Conservation (phyloP, 1,140 invertebrate genomes). For the Dolichoris vasculosae region DNA sequence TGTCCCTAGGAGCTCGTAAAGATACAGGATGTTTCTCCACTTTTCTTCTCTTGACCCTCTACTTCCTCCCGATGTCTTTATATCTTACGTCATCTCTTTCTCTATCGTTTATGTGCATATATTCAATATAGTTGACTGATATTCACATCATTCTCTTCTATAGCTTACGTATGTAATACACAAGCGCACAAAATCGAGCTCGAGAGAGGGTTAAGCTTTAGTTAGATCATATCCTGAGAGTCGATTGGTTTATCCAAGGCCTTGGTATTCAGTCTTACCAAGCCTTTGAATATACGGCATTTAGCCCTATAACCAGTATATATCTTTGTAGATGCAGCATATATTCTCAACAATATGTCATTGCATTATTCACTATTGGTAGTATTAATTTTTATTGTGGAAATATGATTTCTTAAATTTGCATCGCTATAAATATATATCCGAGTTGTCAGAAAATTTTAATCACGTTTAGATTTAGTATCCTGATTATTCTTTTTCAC, state of each 20-base stretch:
- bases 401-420: no score
- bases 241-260: conserved; percentile 30
- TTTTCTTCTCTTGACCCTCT: conserved; percentile 31
- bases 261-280: conserved; percentile 24
- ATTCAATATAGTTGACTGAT: not conserved
- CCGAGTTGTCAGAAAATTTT: no score
- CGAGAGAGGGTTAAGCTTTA: not conserved
- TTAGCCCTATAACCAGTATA: not conserved
- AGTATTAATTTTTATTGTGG: not conserved
- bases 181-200: conserved; percentile 3
- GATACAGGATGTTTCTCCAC: conserved; percentile 57
- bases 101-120: not conserved
- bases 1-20: conserved; percentile 60
- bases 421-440: no score
- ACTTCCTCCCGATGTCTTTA: conserved; percentile 6
- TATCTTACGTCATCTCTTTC: conserved; percentile 12
- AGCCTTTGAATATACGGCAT: not conserved
- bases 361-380: not conserved
- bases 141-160: not conserved
- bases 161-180: conserved; percentile 27
- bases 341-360: conserved; percentile 9
- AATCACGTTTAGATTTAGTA: no score
- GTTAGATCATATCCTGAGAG: conserved; percentile 11
- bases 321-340: not conserved
- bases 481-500: no score